These are phyloP conservation scores for Saccostrea echinata DNA, from an alignment of 1,140 invertebrate genomes.

Conservation along the genomic window DNA sequence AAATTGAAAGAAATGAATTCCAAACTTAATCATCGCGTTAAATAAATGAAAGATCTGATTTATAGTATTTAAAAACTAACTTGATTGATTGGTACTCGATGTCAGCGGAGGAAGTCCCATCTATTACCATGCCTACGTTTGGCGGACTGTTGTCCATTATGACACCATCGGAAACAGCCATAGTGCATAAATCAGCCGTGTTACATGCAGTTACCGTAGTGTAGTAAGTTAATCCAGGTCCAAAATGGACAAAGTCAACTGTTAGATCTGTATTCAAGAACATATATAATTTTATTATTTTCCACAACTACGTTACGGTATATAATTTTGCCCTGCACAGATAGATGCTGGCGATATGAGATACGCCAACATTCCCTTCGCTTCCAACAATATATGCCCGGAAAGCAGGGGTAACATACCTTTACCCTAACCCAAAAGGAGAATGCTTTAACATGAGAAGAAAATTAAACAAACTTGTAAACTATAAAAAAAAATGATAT, in stretches of 20 bases:
- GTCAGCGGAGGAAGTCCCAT: constrained; percentile 60
- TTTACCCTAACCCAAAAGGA: no score
- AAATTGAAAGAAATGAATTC: constrained; percentile 5
- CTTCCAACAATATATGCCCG: no score
- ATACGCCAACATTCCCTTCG: no score
- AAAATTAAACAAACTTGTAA: no score
- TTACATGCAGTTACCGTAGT: constrained; percentile 69
- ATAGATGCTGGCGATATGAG: no score
- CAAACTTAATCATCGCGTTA: no score
- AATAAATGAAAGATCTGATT: no score
- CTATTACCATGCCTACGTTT: constrained; percentile 58
- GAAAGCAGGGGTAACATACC: no score
- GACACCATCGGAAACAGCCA: constrained; percentile 66
- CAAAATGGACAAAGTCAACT: constrained; percentile 50
- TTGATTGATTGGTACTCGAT: constrained; percentile 65
- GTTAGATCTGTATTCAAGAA: constrained; percentile 55
- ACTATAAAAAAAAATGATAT: no score
- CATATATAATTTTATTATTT: background rate
- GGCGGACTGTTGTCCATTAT: constrained; percentile 67
- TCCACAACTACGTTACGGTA: no score
- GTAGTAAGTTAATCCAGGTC: constrained; percentile 63
- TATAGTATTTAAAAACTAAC: constrained; percentile 43
- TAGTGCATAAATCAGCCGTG: constrained; percentile 60
- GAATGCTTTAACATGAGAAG: no score
- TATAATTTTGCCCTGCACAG: no score